Evolutionary conservation across 2,797 vertebrate genomes (phyloP).

Genomic region (Anguilla anguilla): DNA sequence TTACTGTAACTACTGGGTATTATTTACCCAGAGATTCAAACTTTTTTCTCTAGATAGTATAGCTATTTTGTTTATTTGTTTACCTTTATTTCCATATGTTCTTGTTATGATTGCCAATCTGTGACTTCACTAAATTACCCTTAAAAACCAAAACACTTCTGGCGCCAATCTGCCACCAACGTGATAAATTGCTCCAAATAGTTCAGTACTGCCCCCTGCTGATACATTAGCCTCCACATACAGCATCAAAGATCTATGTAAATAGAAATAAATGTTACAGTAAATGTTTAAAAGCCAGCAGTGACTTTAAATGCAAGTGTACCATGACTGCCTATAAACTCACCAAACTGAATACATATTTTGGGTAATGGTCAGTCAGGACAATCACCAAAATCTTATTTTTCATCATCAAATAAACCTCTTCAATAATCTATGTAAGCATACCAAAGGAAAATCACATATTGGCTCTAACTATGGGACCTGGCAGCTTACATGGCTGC

Average conservation of each 20-base stretch:
- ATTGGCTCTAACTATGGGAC: too few relatives aligned
- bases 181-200: background rate
- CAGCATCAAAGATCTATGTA: background rate
- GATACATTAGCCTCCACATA: background rate
- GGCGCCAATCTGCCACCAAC: background rate
- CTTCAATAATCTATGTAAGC: too few relatives aligned
- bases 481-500: background rate
- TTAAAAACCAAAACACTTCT: background rate
- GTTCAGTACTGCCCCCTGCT: constrained; percentile 9
- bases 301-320: background rate
- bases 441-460: too few relatives aligned
- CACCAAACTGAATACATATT: too few relatives aligned
- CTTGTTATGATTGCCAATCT: background rate
- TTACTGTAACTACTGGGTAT: background rate
- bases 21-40: background rate
- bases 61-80: background rate
- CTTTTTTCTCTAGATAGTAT: background rate
- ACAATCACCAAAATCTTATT: too few relatives aligned
- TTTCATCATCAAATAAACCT: too few relatives aligned
- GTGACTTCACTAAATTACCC: background rate
- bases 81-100: background rate
- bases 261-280: background rate
- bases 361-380: too few relatives aligned
- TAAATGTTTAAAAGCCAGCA: background rate
- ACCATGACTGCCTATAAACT: too few relatives aligned